Percentiles rank a stretch among this genome's conserved stretches.
phyloP scores from a whole-genome alignment of 2,113 vertebrate genomes.

The Agelaius tricolor region DNA sequence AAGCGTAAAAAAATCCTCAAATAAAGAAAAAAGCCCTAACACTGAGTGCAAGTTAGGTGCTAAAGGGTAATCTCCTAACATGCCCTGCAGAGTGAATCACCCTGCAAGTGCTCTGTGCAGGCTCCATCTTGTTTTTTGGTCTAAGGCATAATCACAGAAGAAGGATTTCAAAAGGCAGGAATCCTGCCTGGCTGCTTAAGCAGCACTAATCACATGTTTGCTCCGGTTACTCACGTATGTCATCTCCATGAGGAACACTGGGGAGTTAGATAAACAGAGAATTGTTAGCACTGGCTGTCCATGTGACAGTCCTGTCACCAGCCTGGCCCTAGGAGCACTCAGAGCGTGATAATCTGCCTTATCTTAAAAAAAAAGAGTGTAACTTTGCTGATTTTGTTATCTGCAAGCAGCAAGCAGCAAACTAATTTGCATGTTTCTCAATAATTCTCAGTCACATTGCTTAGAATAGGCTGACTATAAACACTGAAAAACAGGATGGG shows the following conservation, averaged over 20 bases:
- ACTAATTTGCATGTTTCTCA: neutral
- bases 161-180: slow-evolving; percentile 48
- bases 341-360: neutral
- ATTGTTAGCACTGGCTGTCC: neutral
- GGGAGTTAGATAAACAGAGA: neutral
- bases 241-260: neutral
- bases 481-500: neutral
- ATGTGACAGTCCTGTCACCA: neutral
- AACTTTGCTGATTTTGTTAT: neutral
- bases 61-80: neutral
- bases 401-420: neutral
- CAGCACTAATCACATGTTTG: slow-evolving; percentile 25
- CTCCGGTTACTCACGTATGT: neutral
- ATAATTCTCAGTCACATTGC: neutral
- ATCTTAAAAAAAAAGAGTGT: neutral
- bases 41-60: neutral
- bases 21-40: neutral
- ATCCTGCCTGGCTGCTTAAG: slow-evolving; percentile 32
- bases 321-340: neutral
- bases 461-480: neutral
- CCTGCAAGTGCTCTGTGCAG: neutral
- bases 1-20: neutral
- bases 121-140: slow-evolving; percentile 40
- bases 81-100: slow-evolving; percentile 41
- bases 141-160: slow-evolving; percentile 28